Conservation (phyloP, 2,797 vertebrate genomes). For the Liasis olivaceus region DNA sequence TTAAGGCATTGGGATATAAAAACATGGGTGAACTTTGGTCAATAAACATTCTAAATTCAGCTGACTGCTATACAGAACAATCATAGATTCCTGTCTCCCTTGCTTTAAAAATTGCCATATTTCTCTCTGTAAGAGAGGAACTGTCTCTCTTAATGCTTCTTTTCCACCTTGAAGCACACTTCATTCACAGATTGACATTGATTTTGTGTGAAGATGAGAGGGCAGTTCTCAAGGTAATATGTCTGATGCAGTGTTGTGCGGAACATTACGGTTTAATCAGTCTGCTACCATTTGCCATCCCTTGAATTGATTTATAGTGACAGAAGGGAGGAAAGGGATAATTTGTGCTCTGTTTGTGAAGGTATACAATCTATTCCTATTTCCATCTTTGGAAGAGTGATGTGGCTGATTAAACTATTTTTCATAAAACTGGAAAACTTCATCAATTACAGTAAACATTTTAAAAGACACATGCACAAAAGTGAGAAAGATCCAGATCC, state of each 20-base stretch:
- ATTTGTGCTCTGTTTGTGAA: constrained; percentile 19
- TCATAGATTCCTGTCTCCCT: background rate
- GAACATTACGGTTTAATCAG: constrained; percentile 12
- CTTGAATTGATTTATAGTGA: constrained; percentile 32
- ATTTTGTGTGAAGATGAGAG: constrained; percentile 28
- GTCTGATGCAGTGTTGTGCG: constrained; percentile 8
- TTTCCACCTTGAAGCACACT: constrained; percentile 13
- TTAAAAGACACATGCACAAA: background rate
- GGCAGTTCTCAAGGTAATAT: constrained; percentile 25
- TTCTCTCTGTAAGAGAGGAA: background rate
- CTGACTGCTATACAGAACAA: background rate
- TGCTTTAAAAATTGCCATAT: background rate
- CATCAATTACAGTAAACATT: background rate
- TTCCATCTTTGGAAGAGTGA: background rate
- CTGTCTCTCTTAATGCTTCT: constrained; percentile 12
- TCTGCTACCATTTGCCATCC: constrained; percentile 15
- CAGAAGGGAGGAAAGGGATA: constrained; percentile 9
- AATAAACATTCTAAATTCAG: background rate
- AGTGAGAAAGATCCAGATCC: background rate
- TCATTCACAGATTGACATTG: constrained; percentile 18
- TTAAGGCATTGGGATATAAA: background rate
- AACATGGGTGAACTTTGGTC: background rate
- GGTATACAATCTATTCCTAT: constrained; percentile 4
- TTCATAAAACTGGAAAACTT: background rate
- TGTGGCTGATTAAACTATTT: background rate